Evolutionary conservation across 2,888 invertebrate species (phyloP), one percentile per base, ranked within the genome.

Genomic region (Drosophila neotestacea): DNA sequence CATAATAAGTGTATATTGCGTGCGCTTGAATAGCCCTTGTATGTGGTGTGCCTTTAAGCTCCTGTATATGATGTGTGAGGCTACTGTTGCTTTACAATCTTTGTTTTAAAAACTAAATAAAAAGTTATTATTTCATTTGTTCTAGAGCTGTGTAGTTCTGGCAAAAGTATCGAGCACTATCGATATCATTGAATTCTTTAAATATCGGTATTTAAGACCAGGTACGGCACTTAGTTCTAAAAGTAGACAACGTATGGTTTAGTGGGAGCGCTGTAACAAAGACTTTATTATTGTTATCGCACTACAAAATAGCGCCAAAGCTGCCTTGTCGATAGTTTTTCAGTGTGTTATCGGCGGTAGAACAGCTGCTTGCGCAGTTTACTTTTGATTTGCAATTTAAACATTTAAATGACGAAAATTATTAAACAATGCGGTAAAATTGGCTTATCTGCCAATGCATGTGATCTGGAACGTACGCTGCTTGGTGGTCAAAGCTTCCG

Each of bases 401-500:
- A 56, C 32, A 16, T 3, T 11, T 11, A 46, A 54, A 71, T 82
- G 82, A 28, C 73, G 16, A 73, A 76, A 30, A 51, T 51, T 0
- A 5, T 76, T 0, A 50, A 76, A 51, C 39, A 62, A 46, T 64
- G 38, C 5, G 82, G 82, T 2, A 67, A 22, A 47, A 58, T 83
- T 32, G 16, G 44, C 1, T 41, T 83, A 2, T 50, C 79, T 22
- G 46, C 73, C 3, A 56, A 42, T 5, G 76, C 55, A 4, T 83
- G 82, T 16, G 81, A 92, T 77, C 65, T 92, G 52, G 90, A 91
- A 50, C 77, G 90, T 27, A 96, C 96, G 0, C 92, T 97, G 65
- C 94, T 95, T 70, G 97, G 97, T 36, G 97, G 97, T 1, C 97
- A 97, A 93, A 96, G 96, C 92, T 97, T 97, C 91, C 95, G 97